Evolutionary conservation across 2,888 invertebrate genomes (phyloP), one percentile per base, ranked within the genome.

Genomic region (Bhutanitis thaidina): DNA sequence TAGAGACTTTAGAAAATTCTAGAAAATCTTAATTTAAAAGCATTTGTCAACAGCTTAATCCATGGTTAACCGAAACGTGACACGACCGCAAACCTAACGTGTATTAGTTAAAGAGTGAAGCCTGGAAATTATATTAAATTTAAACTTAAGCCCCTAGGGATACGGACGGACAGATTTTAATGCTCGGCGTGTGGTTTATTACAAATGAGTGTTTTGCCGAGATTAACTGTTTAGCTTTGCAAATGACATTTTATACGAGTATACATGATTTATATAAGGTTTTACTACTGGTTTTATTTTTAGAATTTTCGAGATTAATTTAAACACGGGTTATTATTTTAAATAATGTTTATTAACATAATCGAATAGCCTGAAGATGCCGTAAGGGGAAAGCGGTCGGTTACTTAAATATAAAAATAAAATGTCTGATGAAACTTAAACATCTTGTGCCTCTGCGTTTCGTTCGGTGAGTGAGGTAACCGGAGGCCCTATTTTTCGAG

Each of bases 151-250:
- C 54, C 65, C 43, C 32, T 15, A 27, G 62, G 61, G 62, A 62
- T 57, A 55, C 39, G 20, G 51, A 53, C 59, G 56, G 61, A 57
- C 60, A 58, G 61, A 59, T 65, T 68, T 64, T 63, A 58, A 56
- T 54, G 54, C 50, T 54, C 49, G 34, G 32, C 30, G 43, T 59
- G 65, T 52, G 69, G 68, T 67, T 61, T 59, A 50, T 38, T 27
- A 61, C 63, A 64, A 64, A 66, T 60, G 64, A 64, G 60, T 65
- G 67, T 65, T 69, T 60, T 59, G 59, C 59, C 54, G 58, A 67
- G 72, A 73, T 74, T 71, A 71, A 37, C 39, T 47, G 57, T 55
- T 56, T 47, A 40, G 47, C 43, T 54, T 47, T 48, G 52, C 39
- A 57, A 59, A 58, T 58, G 52, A 48, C 35, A 38, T 39, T 51